Conservation (phyloP, 2,888 invertebrate species). For the Sinodicranocentrus sp. region DNA sequence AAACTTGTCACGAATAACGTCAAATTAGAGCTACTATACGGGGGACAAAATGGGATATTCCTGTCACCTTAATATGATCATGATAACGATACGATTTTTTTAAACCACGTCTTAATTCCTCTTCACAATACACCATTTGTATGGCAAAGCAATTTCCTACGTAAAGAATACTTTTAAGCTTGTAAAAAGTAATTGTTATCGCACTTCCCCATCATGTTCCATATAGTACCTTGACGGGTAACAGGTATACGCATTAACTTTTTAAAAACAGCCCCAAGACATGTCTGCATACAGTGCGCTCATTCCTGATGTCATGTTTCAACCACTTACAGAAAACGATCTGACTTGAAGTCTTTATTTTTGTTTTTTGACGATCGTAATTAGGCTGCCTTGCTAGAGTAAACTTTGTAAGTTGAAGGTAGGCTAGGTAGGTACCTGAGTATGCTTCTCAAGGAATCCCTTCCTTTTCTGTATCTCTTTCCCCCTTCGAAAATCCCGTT, state of each 20-base stretch:
- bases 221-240: slow-evolving; percentile 46
- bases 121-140: too few relatives aligned
- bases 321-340: slow-evolving; percentile 19
- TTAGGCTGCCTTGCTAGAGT: slow-evolving; percentile 35
- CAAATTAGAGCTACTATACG: too few relatives aligned
- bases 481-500: slow-evolving; percentile 18
- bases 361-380: slow-evolving; percentile 46
- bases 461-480: slow-evolving; percentile 19
- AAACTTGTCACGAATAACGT: too few relatives aligned
- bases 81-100: slow-evolving; percentile 33
- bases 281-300: slow-evolving; percentile 21
- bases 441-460: not conserved
- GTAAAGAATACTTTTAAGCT: not conserved
- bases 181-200: slow-evolving; percentile 49
- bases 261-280: slow-evolving; percentile 39
- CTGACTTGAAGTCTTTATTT: slow-evolving; percentile 61
- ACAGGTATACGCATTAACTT: not conserved
- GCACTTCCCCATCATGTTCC: slow-evolving; percentile 53
- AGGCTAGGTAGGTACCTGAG: not conserved
- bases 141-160: too few relatives aligned
- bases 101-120: too few relatives aligned
- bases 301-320: slow-evolving; percentile 47
- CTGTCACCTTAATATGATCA: slow-evolving; percentile 47
- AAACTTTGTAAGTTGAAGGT: not conserved
- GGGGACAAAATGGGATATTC: slow-evolving; percentile 48